Evolutionary conservation across 1,140 invertebrate genomes (phyloP).

Genomic region (Bombus picipes): DNA sequence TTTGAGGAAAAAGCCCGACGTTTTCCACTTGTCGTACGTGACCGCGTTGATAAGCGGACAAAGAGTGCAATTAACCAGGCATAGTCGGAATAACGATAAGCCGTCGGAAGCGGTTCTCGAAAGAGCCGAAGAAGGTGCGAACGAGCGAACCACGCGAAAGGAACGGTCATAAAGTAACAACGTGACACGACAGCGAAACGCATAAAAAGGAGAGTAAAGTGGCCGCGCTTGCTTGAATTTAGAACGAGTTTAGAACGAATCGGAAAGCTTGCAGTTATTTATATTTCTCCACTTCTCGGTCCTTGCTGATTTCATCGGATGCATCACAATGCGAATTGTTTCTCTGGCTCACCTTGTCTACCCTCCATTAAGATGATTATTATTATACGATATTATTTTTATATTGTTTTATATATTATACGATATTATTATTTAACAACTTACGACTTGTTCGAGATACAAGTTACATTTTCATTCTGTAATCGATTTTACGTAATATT

Average conservation of each 20-base stretch:
- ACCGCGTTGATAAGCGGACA: constrained; percentile 9
- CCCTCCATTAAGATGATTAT: not conserved
- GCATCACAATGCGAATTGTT: no score
- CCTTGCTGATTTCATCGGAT: not conserved
- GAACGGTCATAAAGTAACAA: not conserved
- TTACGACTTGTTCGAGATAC: not conserved
- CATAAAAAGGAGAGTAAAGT: not conserved
- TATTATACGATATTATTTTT: not conserved
- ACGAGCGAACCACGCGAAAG: not conserved
- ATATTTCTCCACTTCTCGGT: not conserved
- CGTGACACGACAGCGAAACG: not conserved
- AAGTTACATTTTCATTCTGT: not conserved
- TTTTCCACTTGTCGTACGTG: not conserved
- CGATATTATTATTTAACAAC: not conserved
- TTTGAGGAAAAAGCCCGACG: not conserved
- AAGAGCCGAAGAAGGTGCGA: not conserved
- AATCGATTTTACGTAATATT: not conserved
- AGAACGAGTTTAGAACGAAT: constrained; percentile 15
- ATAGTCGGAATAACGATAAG: constrained; percentile 15
- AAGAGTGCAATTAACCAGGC: constrained; percentile 28
- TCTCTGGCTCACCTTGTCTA: no score
- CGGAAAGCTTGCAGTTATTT: constrained; percentile 24
- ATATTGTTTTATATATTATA: not conserved
- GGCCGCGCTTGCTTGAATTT: constrained; percentile 42
- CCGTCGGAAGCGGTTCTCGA: not conserved